Conservation (phyloP, 2,888 invertebrate genomes). For the Polietes domitor region DNA sequence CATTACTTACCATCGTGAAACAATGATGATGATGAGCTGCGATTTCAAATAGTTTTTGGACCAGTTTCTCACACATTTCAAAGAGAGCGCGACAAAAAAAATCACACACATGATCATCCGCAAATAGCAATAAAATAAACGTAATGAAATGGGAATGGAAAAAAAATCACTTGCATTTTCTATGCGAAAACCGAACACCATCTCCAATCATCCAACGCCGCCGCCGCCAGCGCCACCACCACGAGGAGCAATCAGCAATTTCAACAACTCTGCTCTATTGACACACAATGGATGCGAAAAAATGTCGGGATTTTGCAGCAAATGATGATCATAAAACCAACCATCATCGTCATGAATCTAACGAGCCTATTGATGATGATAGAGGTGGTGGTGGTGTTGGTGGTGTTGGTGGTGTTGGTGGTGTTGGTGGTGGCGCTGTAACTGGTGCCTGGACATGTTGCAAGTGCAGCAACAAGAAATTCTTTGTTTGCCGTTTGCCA, state of each 20-base stretch:
- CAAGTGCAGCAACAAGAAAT: constrained; percentile 15
- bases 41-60: not conserved
- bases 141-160: not conserved
- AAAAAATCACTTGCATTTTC: constrained; percentile 62
- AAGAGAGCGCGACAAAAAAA: not conserved
- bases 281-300: constrained; percentile 24
- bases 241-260: not conserved
- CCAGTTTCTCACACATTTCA: constrained; percentile 1
- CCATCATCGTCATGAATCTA: not conserved
- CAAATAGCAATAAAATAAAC: not conserved
- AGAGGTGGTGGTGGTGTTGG: too few relatives aligned
- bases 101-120: constrained; percentile 6
- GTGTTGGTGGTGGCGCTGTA: not conserved
- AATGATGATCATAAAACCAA: not conserved
- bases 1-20: not conserved
- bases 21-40: not conserved
- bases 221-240: not conserved
- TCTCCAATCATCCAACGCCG: not conserved
- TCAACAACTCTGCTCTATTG: constrained; percentile 25
- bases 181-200: constrained; percentile 52
- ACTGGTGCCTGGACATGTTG: not conserved
- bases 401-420: not conserved
- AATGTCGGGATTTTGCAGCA: not conserved
- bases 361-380: not conserved
- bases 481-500: constrained; percentile 20